These are phyloP conservation scores for Ophioninae sp. DNA, from an alignment of 2,888 invertebrate species.

Conservation along the genomic window DNA sequence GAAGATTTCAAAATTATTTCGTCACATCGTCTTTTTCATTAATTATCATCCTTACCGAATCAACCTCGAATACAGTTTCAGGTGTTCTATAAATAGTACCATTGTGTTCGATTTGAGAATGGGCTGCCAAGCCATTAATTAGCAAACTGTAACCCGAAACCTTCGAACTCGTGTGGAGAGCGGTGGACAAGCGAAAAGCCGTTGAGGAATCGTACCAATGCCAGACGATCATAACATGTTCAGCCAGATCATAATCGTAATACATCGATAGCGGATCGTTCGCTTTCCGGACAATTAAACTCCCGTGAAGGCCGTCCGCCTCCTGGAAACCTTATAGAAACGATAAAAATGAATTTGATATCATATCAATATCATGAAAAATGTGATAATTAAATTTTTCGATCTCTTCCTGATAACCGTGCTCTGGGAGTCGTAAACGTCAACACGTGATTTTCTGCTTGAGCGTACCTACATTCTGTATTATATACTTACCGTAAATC, in stretches of 20 bases:
- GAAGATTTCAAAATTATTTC: not conserved
- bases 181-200: conserved; percentile 66
- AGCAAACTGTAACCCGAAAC: conserved; percentile 70
- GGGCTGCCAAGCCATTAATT: conserved; percentile 73
- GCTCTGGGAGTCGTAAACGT: not conserved
- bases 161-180: conserved; percentile 63
- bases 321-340: conserved; percentile 78
- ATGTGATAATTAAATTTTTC: not conserved
- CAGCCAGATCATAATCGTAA: conserved; percentile 82
- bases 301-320: conserved; percentile 80
- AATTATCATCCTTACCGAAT: conserved; percentile 62
- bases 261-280: conserved; percentile 71
- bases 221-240: conserved; percentile 81
- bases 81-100: conserved; percentile 66
- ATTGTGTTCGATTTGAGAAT: conserved; percentile 62
- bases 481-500: not conserved
- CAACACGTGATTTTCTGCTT: not conserved
- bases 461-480: not conserved
- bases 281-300: conserved; percentile 78
- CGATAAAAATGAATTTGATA: not conserved
- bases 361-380: not conserved
- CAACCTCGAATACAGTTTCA: conserved; percentile 69
- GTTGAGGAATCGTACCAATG: conserved; percentile 80
- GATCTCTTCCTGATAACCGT: not conserved
- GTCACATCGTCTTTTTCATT: not conserved